Evolutionary conservation across 2,888 invertebrate genomes (phyloP), one percentile per base, ranked within the genome.

Genomic region (Drosophila pseudotalamancana): DNA sequence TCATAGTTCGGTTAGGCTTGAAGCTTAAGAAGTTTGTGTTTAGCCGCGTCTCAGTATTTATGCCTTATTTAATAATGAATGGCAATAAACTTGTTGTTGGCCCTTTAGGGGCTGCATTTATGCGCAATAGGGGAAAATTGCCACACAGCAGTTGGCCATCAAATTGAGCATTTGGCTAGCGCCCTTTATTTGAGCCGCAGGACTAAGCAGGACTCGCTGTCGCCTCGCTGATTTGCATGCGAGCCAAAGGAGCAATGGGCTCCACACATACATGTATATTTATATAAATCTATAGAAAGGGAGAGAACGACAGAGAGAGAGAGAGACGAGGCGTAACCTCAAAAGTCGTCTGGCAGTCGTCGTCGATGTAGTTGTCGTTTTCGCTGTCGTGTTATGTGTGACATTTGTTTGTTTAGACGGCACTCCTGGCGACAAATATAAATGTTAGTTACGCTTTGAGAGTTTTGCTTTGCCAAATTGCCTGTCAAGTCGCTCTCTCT

Each of bases 381-480:
- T 59, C 50, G 55, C 31, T 31, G 57, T 68, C 79, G 78, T 77
- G 81, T 72, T 71, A 71, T 69, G 70, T 77, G 81, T 77, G 78
- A 74, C 82, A 81, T 77, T 74, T 81, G 79, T 78, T 75, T 78
- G 82, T 63, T 81, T 65, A 77, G 81, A 71, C 75, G 66, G 69
- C 82, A 72, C 75, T 72, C 67, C 69, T 70, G 83, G 80, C 83
- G 82, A 82, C 80, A 80, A 76, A 80, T 80, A 82, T 82, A 80
- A 80, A 80, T 82, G 80, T 82, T 82, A 75, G 79, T 80, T 78
- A 75, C 80, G 83, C 83, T 82, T 68, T 79, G 79, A 65, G 64
- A 78, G 66, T 66, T 79, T 63, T 67, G 82, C 68, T 65, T 77
- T 82, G 80, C 82, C 80, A 80, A 80, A 80, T 80, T 80, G 82